Percentiles rank a stretch among this genome's conserved stretches.
Evolutionary conservation across 1,140 invertebrate genomes (phyloP).

Genomic region (Halictus rubicundus): DNA sequence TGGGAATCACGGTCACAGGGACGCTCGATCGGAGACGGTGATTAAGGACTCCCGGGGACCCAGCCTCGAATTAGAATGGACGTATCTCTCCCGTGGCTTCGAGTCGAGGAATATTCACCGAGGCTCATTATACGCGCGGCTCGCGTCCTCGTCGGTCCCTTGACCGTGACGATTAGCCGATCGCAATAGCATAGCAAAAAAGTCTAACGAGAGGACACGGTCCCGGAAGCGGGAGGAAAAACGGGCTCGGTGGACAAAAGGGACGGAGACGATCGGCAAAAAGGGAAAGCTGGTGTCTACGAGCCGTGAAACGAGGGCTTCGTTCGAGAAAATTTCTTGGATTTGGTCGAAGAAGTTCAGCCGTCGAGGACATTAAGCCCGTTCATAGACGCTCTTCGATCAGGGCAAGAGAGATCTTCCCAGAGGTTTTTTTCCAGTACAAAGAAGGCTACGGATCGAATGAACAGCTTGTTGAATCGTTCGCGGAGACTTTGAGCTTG

Average conservation of each 20-base stretch:
- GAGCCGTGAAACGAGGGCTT: slow-evolving; percentile 26
- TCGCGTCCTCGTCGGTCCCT: not conserved
- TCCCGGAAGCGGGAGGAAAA: not conserved
- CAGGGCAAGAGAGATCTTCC: no score
- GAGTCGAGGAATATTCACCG: not conserved
- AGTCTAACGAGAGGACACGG: not conserved
- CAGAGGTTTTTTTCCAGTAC: no score
- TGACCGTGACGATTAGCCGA: not conserved
- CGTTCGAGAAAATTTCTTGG: no score
- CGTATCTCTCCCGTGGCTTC: not conserved
- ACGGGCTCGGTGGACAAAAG: not conserved
- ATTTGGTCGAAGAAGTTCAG: not conserved
- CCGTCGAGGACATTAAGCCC: no score
- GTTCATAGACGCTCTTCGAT: no score
- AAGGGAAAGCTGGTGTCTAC: not conserved
- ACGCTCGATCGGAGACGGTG: not conserved
- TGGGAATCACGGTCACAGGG: not conserved
- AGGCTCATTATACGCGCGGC: not conserved
- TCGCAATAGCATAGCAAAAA: not conserved
- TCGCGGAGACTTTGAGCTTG: no score
- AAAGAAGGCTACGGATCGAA: no score
- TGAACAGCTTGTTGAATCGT: no score
- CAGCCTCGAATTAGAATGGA: not conserved
- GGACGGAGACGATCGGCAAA: not conserved
- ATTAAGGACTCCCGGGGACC: not conserved